Evolutionary conservation across 2,113 vertebrate species (phyloP), one percentile per base, ranked within the genome.

Genomic region (Varanus komodoensis): DNA sequence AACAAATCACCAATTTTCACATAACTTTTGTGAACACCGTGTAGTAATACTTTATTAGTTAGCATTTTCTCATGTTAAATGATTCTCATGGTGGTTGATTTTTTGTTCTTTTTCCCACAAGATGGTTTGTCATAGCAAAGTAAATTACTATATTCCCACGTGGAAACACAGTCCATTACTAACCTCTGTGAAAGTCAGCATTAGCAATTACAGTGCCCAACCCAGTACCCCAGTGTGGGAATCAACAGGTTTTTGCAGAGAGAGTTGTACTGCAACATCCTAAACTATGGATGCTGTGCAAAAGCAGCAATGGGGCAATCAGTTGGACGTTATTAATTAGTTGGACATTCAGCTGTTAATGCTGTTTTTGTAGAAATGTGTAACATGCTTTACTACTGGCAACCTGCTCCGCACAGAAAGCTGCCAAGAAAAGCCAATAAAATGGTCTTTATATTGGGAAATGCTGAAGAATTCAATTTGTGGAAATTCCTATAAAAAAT

Each of bases 41-140:
- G 29, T 32, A 73, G 4, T n/a, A 48, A 85, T 52, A 27, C 21
- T 50, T 84, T 52, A 29, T 71, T 85, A 85, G 44, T 38, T n/a
- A 19, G 6, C 48, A 71, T 21, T 73, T 85, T 32, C 68, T 32
- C 29, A 75, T 68, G 64, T 29, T 38, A 29, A 83, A 83, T 91
- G 91, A 93, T 78, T 67, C 54, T 90, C 50, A n/a, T 0, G 87
- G 9, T 29, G 38, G 38, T 44, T 44, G 38, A 3, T 44, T 44
- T 44, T 34, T 48, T 44, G 17, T 19, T 21, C 14, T 8, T 7
- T 5, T n/a, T 34, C 25, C 4, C 8, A 4, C 6, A 34, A 77
- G 48, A 27, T 89, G 32, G 89, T 80, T 90, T 77, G 52, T 68
- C 32, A 87, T 93, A 88, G 68, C 80, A 85, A 3, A 86, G 6